Evolutionary conservation across 2,888 invertebrate genomes (phyloP), one percentile per base, ranked within the genome.

Genomic region (Leucozona laternaria): DNA sequence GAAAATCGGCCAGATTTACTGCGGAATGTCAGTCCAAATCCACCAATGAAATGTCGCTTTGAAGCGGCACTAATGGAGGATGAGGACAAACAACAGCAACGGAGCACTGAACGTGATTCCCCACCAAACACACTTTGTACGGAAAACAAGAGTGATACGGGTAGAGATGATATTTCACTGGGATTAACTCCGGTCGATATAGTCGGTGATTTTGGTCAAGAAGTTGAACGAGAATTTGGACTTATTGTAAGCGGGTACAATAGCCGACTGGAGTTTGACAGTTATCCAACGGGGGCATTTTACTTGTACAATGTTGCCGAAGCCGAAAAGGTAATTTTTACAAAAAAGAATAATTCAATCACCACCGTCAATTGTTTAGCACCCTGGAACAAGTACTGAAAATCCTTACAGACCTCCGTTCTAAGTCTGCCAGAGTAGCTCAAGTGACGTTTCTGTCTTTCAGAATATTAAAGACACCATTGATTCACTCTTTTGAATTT

Each of bases 171-270:
- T 62, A 88, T 88, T 57, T 89, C 89, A 4, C 88, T 89, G 53
- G 90, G 90, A 13, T 81, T 90, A 53, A 90, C 91, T 28, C 91
- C 92, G 0, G 90, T 91, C 8, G 91, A 91, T 89, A 92, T 92
- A 55, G 90, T 92, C 72, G 92, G 92, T 2, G 91, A 92, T 88
- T 92, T 92, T 88, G 91, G 90, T 3, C 89, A 90, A 28, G 92
- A 92, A 88, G 90, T 92, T 45, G 92, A 92, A 88, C 88, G 90
- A 4, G 92, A 92, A 80, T 91, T 92, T 80, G 91, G 92, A 25
- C 89, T 92, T 13, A 90, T 91, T 62, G 91, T 92, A 4, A 91
- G 91, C 28, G 91, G 91, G 20, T 92, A 91, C 64, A 90, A 91
- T 81, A 89, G 88, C 25, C 82, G 78, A 13, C 37, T 82, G 75